phyloP scores from a whole-genome alignment of 2,888 invertebrate species.

The Campaea margaritaria region DNA sequence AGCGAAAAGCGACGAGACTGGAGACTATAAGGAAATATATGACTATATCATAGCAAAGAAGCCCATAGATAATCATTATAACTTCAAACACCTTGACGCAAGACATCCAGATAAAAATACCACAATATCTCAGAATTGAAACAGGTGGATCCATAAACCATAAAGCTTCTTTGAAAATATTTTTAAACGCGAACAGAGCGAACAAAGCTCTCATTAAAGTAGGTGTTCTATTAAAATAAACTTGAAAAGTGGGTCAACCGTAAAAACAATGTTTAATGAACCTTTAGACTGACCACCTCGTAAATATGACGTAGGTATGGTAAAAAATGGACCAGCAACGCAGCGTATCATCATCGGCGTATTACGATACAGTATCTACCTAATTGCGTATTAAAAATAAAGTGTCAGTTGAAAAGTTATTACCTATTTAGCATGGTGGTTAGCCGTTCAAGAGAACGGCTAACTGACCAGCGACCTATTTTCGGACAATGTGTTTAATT shows the following conservation, averaged over 20 bases:
- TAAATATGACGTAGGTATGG: conserved; percentile 51
- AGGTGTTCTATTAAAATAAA: conserved; percentile 54
- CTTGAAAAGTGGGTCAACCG: conserved; percentile 64
- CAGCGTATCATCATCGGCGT: conserved; percentile 28
- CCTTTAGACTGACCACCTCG: conserved; percentile 48
- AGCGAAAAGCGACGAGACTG: no score
- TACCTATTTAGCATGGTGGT: no score
- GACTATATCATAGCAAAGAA: no score
- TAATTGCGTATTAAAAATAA: neutral
- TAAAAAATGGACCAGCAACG: conserved; percentile 32
- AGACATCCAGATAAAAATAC: conserved; percentile 1
- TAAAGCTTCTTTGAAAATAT: conserved; percentile 24
- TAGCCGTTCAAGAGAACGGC: no score
- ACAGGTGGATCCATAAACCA: conserved; percentile 33
- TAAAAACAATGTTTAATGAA: conserved; percentile 57
- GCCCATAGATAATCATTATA: no score
- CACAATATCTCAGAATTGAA: conserved; percentile 13
- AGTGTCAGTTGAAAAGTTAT: no score
- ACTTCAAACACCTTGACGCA: neutral
- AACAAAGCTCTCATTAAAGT: conserved; percentile 48
- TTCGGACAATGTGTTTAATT: no score
- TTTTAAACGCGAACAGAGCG: conserved; percentile 18
- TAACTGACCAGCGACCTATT: no score
- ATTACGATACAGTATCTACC: conserved; percentile 5
- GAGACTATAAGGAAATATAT: no score